Base-by-base conservation (phyloP, 2,888 invertebrate species). In the Noctua fimbriata region DNA sequence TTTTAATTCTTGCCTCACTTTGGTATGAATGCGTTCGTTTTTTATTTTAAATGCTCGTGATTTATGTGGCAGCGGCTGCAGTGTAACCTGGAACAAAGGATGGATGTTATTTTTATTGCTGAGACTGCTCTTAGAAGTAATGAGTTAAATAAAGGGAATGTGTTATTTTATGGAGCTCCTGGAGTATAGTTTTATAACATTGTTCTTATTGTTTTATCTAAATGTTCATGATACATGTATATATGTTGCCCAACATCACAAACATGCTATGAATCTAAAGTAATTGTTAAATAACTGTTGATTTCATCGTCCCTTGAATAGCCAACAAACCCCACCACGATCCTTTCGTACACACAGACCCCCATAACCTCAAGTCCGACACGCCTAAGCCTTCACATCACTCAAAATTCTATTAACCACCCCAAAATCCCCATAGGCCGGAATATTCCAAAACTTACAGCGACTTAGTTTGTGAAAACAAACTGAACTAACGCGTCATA, bases 71-170 rank as follows among this genome's bases (percentile, higher is more conserved):
- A 85, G 85, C 89, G 80, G 85, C 70, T 87, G 89, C 81, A 86
- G 83, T 84, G 89, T 81, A 86, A 92, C 91, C 95, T 95, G 95
- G 86, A 95, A 95, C 95, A 95, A 95, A 92, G 91, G 89, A 93
- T 89, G 86, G 76, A 89, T 84, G 67, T 89, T 84, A 82, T 76
- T 86, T 81, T 82, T 78, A 71, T 85, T 83, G 75, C 77, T 73
- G 58, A 78, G 83, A 82, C 78, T 85, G 65, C 81, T 81, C 55
- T 77, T 72, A 73, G 58, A n/a, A 66, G 70, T 78, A 78, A 78
- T 84, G 69, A 73, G 73, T 63, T 77, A 75, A 78, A 81, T 84
- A 66, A 83, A 77, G 78, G 21, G 58, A 65, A 63, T 75, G 36
- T 84, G 69, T 79, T 83, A 70, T 77, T 76, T 58, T 41, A 78